Conservation (phyloP, 2,113 vertebrate genomes). For the Cathartes aura region DNA sequence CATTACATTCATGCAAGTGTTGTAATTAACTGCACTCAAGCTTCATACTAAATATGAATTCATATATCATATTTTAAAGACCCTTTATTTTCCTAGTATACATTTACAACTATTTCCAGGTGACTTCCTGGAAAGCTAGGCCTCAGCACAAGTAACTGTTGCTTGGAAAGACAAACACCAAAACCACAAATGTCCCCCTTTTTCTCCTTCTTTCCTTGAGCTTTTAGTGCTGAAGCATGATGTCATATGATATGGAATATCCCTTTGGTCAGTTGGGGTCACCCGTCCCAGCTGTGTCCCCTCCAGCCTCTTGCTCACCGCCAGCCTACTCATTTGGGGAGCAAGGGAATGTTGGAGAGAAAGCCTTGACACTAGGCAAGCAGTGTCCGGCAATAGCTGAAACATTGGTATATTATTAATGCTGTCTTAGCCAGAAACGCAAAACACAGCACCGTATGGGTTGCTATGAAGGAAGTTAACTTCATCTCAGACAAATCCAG, state of each 20-base stretch:
- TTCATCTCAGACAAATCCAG: background rate
- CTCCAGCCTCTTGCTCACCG: background rate
- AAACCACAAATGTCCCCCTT: background rate
- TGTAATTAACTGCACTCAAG: background rate
- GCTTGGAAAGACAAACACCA: background rate
- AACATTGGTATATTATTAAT: background rate
- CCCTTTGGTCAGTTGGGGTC: background rate
- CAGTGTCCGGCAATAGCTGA: background rate
- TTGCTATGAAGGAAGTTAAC: background rate
- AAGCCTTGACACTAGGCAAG: background rate
- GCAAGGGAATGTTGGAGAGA: background rate
- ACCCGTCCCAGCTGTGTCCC: background rate
- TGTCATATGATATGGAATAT: background rate
- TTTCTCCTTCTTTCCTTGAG: background rate
- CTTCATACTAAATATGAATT: background rate
- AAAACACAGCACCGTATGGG: background rate
- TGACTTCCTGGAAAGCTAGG: background rate
- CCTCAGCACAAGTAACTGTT: background rate
- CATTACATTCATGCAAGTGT: background rate
- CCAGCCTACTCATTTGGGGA: background rate
- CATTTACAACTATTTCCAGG: background rate
- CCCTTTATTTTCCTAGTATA: background rate
- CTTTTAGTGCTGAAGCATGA: background rate
- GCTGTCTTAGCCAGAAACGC: background rate
- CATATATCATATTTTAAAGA: background rate